Percentiles rank a stretch among this genome's conserved stretches.
Conservation (phyloP, 2,113 vertebrate genomes). For the Paedocypris sp. region DNA sequence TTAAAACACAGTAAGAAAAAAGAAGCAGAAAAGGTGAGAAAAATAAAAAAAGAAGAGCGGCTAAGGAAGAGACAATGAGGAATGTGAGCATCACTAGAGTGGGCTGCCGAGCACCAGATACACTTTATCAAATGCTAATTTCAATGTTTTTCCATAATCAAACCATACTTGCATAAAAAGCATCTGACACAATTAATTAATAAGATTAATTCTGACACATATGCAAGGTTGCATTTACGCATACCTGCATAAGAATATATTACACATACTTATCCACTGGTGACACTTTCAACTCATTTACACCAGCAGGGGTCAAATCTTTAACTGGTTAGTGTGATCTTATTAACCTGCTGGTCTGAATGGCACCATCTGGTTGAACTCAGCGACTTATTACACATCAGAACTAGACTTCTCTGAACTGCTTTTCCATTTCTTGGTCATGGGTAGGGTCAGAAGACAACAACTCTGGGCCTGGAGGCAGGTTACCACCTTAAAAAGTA, state of each 20-base stretch:
- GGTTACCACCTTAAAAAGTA: too few species aligned
- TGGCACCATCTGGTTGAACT: too few species aligned
- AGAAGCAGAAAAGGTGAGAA: background rate
- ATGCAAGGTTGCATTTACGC: slow-evolving; percentile 17
- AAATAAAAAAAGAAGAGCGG: background rate
- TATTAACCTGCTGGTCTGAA: background rate
- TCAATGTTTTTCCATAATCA: slow-evolving; percentile 16
- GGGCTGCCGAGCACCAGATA: background rate
- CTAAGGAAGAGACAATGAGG: background rate
- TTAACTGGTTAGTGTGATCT: background rate
- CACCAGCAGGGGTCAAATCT: background rate
- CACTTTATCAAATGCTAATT: slow-evolving; percentile 24
- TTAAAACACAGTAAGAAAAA: background rate
- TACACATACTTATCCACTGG: background rate
- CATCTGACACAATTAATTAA: too few species aligned
- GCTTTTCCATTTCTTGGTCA: too few species aligned
- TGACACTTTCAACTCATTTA: background rate
- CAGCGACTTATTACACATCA: too few species aligned
- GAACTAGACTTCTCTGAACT: too few species aligned
- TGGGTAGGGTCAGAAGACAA: too few species aligned
- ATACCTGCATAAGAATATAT: background rate
- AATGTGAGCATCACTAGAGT: background rate
- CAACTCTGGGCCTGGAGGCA: too few species aligned
- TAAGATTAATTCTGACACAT: slow-evolving; percentile 13
- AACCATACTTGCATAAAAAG: slow-evolving; percentile 7